A percentile compares a stretch with the other conserved stretches of the same genome.
phyloP scores from a whole-genome alignment of 2,113 vertebrate genomes.

The Tursiops truncatus region DNA sequence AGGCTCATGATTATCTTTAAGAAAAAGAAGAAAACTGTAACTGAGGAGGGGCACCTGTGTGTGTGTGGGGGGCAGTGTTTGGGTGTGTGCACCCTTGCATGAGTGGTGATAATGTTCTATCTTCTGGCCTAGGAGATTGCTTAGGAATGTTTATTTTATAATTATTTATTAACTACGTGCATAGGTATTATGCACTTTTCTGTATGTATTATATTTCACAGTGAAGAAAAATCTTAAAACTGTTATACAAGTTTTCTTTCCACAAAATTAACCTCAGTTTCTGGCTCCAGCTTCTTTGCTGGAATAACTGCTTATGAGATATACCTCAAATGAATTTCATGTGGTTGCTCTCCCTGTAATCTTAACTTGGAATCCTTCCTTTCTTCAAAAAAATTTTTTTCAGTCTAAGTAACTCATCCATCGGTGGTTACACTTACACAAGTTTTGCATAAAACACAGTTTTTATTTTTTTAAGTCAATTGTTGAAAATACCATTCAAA shows the following conservation, averaged over 20 bases:
- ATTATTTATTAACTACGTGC: neutral
- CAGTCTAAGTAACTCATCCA: neutral
- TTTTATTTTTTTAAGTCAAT: constrained; percentile 26
- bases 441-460: neutral
- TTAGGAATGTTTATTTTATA: constrained; percentile 35
- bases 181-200: neutral
- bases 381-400: neutral
- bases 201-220: constrained; percentile 32
- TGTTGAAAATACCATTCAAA: constrained; percentile 19
- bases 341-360: neutral
- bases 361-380: neutral
- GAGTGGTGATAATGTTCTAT: neutral
- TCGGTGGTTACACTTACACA: neutral
- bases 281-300: neutral
- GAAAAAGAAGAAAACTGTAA: neutral
- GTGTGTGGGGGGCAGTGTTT: neutral
- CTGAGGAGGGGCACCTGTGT: neutral
- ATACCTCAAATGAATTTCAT: neutral
- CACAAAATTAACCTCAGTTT: neutral
- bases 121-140: neutral
- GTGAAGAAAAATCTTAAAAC: neutral
- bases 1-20: neutral
- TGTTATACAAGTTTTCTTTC: constrained; percentile 15
- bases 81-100: neutral
- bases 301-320: neutral